These are phyloP conservation scores for Oscheius sp. DNA, from an alignment of 1,140 invertebrate species.

Conservation along the genomic window DNA sequence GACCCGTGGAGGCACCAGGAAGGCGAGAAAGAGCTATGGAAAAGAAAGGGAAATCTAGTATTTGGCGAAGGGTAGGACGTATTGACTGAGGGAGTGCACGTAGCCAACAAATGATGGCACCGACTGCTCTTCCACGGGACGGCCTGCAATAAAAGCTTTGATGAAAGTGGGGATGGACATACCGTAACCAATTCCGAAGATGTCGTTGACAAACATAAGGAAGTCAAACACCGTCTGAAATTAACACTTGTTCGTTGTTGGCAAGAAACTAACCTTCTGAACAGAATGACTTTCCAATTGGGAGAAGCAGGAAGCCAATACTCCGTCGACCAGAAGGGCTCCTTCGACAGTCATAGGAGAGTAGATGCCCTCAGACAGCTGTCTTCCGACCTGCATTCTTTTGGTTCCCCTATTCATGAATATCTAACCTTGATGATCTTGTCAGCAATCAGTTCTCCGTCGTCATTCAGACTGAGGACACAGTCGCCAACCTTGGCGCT, in stretches of 20 bases:
- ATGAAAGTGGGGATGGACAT: neutral
- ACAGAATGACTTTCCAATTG: constrained; percentile 77
- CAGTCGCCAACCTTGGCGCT: constrained; percentile 38
- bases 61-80: constrained; percentile 31
- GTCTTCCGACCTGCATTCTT: constrained; percentile 25
- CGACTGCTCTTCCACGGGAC: constrained; percentile 61
- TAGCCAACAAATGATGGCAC: constrained; percentile 50
- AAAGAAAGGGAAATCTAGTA: constrained; percentile 22
- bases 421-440: constrained; percentile 28
- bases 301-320: constrained; percentile 89
- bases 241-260: too few relatives aligned
- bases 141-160: constrained; percentile 7
- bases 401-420: neutral
- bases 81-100: constrained; percentile 32
- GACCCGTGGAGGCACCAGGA: too few relatives aligned
- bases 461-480: constrained; percentile 20
- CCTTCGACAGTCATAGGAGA: constrained; percentile 85
- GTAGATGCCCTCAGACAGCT: constrained; percentile 73
- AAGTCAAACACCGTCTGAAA: constrained; percentile 63
- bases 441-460: constrained; percentile 29
- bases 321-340: constrained; percentile 82
- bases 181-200: constrained; percentile 68
- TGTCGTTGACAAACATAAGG: constrained; percentile 61
- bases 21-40: too few relatives aligned
- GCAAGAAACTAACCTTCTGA: constrained; percentile 43